Conservation (phyloP, 2,888 invertebrate species). For the Lasioglossum malachurum region DNA sequence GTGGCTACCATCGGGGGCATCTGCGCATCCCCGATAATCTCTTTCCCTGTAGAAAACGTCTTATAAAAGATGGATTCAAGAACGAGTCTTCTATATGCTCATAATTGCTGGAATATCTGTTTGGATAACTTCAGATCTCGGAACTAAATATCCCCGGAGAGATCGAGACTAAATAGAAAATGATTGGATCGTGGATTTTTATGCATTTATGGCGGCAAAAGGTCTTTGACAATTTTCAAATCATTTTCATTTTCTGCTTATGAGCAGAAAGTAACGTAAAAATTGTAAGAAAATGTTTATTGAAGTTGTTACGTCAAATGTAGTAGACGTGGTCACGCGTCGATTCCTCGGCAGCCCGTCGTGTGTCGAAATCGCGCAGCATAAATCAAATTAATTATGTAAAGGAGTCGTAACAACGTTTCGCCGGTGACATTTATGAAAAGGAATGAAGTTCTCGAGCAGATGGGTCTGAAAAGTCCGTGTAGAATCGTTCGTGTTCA, state of each 20-base stretch:
- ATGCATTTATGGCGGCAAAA: no score
- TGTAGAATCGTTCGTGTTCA: constrained; percentile 64
- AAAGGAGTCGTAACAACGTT: constrained; percentile 53
- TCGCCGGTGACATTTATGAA: constrained; percentile 66
- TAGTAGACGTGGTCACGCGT: background rate
- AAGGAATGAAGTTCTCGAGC: constrained; percentile 66
- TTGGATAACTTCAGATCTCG: background rate
- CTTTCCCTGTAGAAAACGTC: background rate
- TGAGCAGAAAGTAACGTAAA: background rate
- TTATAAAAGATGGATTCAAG: background rate
- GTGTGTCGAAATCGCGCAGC: background rate
- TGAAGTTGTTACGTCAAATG: background rate
- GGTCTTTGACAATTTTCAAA: no score
- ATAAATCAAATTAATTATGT: constrained; percentile 76
- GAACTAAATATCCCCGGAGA: background rate
- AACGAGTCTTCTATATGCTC: background rate
- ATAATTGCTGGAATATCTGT: background rate
- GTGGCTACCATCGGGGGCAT: constrained; percentile 37
- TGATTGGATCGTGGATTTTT: background rate
- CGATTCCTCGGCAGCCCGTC: background rate
- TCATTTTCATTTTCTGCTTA: no score
- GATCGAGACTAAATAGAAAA: background rate
- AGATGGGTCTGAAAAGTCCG: constrained; percentile 54
- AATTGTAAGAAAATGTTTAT: background rate
- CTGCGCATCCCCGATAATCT: constrained; percentile 34